phyloP scores from a whole-genome alignment of 1,140 invertebrate genomes.

The Piezodorus guildinii region DNA sequence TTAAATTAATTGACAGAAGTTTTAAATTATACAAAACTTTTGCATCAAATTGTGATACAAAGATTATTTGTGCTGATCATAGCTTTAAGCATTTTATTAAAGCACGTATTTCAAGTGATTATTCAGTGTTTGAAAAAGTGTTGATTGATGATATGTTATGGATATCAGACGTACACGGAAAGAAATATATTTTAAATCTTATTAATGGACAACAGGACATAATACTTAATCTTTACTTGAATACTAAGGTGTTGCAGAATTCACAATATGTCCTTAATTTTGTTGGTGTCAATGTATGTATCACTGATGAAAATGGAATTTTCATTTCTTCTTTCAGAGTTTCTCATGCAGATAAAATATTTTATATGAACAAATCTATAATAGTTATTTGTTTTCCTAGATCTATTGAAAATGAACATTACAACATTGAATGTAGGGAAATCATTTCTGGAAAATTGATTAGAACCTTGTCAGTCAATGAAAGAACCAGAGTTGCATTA shows the following conservation, averaged over 20 bases:
- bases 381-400: neutral
- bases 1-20: neutral
- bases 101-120: neutral
- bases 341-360: neutral
- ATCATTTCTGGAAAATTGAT: neutral
- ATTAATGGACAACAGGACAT: neutral
- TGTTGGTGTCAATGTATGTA: neutral
- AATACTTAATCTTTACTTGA: neutral
- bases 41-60: neutral
- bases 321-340: neutral
- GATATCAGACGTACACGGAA: neutral
- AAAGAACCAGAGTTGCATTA: neutral
- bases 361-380: neutral
- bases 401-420: neutral
- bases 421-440: neutral
- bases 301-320: neutral
- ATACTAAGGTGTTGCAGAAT: neutral
- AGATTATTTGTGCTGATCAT: neutral
- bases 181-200: neutral
- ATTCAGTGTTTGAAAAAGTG: neutral
- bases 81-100: neutral
- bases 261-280: neutral
- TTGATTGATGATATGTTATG: neutral
- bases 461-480: neutral
- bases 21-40: neutral